Percentiles rank a stretch among this genome's conserved stretches.
Conservation (phyloP, 1,140 invertebrate species). For the Tetragonula clypearis region DNA sequence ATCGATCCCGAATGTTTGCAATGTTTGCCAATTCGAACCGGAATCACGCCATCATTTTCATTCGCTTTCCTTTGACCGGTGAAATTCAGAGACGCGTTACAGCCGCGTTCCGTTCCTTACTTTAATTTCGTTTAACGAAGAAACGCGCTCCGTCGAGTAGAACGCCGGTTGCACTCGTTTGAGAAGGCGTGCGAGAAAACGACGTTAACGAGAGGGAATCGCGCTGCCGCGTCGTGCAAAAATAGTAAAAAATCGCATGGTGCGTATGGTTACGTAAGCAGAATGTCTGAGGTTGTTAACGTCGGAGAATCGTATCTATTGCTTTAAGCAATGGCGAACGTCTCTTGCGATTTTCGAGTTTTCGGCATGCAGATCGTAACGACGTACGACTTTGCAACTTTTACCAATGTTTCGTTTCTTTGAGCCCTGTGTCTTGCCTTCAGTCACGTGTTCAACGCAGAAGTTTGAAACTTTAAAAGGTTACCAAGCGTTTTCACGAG, state of each 20-base stretch:
- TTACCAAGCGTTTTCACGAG: too few relatives aligned
- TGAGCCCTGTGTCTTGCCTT: too few relatives aligned
- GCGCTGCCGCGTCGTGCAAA: background rate
- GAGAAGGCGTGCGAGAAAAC: slow-evolving; percentile 1
- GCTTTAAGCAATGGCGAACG: background rate
- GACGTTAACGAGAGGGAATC: slow-evolving; percentile 33
- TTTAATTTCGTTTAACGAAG: slow-evolving; percentile 35
- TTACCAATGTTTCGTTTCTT: background rate
- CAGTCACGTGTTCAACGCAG: too few relatives aligned
- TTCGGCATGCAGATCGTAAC: background rate
- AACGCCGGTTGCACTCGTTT: slow-evolving; percentile 14
- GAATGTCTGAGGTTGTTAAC: background rate
- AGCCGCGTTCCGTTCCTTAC: background rate
- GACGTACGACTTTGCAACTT: background rate
- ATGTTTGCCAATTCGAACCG: background rate
- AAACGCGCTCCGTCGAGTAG: slow-evolving; percentile 21
- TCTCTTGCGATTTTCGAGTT: background rate
- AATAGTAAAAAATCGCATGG: slow-evolving; percentile 24
- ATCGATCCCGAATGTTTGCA: background rate
- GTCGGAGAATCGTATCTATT: background rate
- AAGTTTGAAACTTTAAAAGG: too few relatives aligned
- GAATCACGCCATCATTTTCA: background rate
- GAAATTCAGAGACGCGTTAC: background rate
- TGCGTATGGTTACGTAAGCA: background rate
- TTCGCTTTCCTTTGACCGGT: background rate